Base-by-base conservation (phyloP, 2,888 invertebrate genomes). In the Oxytorus armatus region DNA sequence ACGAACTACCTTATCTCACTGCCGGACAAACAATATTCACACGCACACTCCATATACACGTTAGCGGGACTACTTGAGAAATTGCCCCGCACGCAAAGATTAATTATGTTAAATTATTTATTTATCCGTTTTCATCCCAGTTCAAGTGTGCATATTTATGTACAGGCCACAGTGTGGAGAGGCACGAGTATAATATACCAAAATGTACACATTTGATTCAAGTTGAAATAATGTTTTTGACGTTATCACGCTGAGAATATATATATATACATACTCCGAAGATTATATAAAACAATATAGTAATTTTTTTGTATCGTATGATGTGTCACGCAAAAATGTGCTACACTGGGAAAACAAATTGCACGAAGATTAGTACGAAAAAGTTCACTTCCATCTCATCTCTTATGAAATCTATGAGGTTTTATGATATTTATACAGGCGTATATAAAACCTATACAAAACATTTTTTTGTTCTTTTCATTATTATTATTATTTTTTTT, bases 21-120 rank as follows among this genome's bases (percentile, higher is more conserved):
- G 49, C 25, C 69, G 61, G 79, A 65, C 59, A 69, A 65, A 59
- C 61, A 77, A 80, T 75, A 55, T 33, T 78, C 65, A 73, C 69
- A 77, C 69, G 55, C 65, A 53, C 73, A 77, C 33, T 49, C 57
- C 51, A 11, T 55, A 10, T 59, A 70, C 44, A 47, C 42, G 18
- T 29, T 16, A 65, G 16, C 18, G 7, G 53, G 1, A 53, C 10
- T 8, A 5, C 36, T 11, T 16, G 5, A 47, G 10, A 36, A 44
- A 4, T 33, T 10, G 33, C 16, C 8, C 3, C 25, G 33, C 14
- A 36, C n/a, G 16, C n/a, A 3, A 51, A 4, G 10, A 57, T 51
- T 61, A 25, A 53, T 59, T 16, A 59, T 29, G 42, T 65, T 5
- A 11, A n/a, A 2, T 25, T 18, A 53, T 25, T 23, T 14, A 21